Base-by-base conservation (phyloP, 2,113 vertebrate species). In the Apus apus region DNA sequence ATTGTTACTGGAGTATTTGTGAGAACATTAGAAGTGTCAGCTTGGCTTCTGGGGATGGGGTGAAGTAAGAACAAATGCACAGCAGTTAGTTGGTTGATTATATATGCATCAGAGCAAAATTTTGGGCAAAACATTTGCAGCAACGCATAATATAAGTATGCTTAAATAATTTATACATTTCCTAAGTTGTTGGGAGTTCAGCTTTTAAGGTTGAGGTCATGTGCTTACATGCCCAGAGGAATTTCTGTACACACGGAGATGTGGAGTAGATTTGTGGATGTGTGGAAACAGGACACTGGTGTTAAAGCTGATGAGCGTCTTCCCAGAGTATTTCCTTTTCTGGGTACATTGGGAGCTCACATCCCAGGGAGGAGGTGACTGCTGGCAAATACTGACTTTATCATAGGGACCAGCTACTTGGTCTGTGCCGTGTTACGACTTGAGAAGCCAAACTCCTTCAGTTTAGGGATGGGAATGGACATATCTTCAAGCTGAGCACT, bases 1-100 rank as follows among this genome's bases (percentile, higher is more conserved):
- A 53, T 81, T 68, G 87, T 43, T 93, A 66, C 72, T 92, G 79
- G 72, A 74, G 79, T 65, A 27, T 90, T 90, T 81, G 68, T 78
- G 80, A 62, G 87, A 88, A 43, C 61, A 50, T 75, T 38, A 84
- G 21, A 57, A n/a, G 38, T 77, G 75, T 82, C 74, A 71, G 68
- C 68, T 84, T 86, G 75, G 68, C 34, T 80, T 74, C 79, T 89
- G 79, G 23, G 5, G 15, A 5, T 50, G 68, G 70, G 65, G 53
- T 60, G 43, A 78, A 65, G 73, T 10, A 78, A 50, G 64, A 61
- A 77, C 25, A 77, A 27, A 61, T 32, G 36, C 56, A 73, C 60
- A 53, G 62, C 43, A 34, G 25, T 21, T 68, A 46, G 27, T 13
- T 60, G 20, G 57, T 45, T 85, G 67, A 15, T 81, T 68, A 3